A percentile compares a stretch with the other conserved stretches of the same genome.
phyloP scores from a whole-genome alignment of 2,797 vertebrate species.

The Hapalemur alaotrensis region DNA sequence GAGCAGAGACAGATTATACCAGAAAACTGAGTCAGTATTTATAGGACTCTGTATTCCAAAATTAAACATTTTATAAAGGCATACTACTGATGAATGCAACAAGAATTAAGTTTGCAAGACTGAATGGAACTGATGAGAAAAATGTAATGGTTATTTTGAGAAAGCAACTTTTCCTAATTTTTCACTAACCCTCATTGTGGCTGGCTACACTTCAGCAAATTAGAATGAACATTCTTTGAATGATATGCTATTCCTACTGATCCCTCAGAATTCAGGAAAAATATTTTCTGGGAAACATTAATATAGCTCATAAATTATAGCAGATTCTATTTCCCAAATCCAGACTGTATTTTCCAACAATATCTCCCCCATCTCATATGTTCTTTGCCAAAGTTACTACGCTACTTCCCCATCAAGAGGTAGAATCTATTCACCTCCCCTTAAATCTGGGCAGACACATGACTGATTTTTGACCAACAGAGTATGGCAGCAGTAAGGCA shows the following conservation, averaged over 20 bases:
- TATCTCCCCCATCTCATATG: neutral
- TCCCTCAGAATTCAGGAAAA: neutral
- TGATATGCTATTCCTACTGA: neutral
- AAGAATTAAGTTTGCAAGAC: slow-evolving; percentile 14
- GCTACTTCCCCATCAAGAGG: neutral
- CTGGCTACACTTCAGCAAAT: neutral
- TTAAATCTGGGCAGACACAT: neutral
- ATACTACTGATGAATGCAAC: neutral
- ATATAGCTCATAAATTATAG: neutral
- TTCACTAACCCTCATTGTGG: neutral
- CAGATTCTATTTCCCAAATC: slow-evolving; percentile 6
- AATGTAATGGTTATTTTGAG: neutral
- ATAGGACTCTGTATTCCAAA: neutral
- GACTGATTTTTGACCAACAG: neutral
- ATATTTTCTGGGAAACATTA: neutral
- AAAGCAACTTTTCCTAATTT: neutral
- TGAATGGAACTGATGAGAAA: neutral
- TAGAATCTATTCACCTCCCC: neutral
- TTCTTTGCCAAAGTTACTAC: neutral
- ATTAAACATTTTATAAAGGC: neutral
- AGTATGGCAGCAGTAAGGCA: neutral
- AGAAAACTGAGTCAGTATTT: neutral
- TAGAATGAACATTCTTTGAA: neutral
- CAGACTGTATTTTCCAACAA: slow-evolving; percentile 19
- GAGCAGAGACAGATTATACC: neutral